Evolutionary conservation across 2,113 vertebrate genomes (phyloP).

Genomic region (Phaethon lepturus): DNA sequence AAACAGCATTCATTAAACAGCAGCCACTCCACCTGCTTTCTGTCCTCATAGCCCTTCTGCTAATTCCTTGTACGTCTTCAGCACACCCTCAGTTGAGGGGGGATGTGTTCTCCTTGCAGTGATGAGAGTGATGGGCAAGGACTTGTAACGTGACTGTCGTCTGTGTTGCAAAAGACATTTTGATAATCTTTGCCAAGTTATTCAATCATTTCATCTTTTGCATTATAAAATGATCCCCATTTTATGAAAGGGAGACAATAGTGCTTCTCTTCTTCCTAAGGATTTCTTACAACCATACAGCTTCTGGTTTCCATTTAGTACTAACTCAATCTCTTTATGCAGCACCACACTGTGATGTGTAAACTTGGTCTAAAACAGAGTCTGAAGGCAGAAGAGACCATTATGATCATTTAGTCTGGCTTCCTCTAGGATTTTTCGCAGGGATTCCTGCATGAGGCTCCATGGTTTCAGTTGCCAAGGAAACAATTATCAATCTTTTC

Average conservation of each 20-base stretch:
- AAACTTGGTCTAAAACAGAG: constrained; percentile 25
- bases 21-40: not conserved
- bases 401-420: not conserved
- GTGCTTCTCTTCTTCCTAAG: not conserved
- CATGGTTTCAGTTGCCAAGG: constrained; percentile 53
- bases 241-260: constrained; percentile 10
- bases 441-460: constrained; percentile 19
- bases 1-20: not conserved
- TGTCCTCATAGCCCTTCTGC: not conserved
- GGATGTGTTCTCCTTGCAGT: not conserved
- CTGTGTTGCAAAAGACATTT: not conserved
- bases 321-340: not conserved
- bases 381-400: constrained; percentile 21
- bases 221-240: not conserved
- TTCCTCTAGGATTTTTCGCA: constrained; percentile 43
- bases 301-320: constrained; percentile 36
- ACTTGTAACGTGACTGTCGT: not conserved
- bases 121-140: not conserved
- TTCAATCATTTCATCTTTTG: not conserved
- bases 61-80: not conserved
- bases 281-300: not conserved
- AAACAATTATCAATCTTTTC: constrained; percentile 55
- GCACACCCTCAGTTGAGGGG: not conserved
- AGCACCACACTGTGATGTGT: constrained; percentile 15
- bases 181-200: not conserved